Percentiles rank a stretch among this genome's conserved stretches.
phyloP scores from a whole-genome alignment of 2,888 invertebrate genomes.

The Allolobophora icterica region DNA sequence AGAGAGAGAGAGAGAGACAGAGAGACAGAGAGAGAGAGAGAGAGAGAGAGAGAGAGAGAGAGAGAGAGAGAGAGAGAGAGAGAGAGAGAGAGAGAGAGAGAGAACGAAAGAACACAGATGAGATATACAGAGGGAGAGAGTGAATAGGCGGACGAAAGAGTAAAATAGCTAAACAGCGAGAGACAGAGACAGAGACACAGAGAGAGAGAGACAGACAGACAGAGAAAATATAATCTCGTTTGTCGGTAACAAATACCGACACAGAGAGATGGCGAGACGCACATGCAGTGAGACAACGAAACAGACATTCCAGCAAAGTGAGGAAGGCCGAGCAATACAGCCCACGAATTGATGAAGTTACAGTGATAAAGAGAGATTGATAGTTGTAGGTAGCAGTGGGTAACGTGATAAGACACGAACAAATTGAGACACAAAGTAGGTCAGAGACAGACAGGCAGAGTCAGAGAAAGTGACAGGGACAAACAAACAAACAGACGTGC shows the following conservation, averaged over 20 bases:
- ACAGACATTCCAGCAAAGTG: background rate
- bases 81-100: background rate
- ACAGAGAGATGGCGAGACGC: background rate
- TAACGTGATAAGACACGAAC: background rate
- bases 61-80: conserved; percentile 12
- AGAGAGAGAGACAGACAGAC: background rate
- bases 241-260: too few relatives aligned
- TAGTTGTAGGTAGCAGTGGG: background rate
- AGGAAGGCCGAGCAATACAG: background rate
- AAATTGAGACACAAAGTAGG: background rate
- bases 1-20: background rate
- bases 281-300: background rate
- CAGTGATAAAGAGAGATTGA: background rate
- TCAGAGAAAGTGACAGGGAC: background rate
- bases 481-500: background rate
- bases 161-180: too few relatives aligned
- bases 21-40: background rate
- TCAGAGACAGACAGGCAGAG: background rate
- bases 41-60: background rate
- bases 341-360: background rate
- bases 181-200: background rate
- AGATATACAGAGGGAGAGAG: background rate
- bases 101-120: too few relatives aligned
- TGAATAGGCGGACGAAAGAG: too few relatives aligned
- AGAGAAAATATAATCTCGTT: background rate